Base-by-base conservation (phyloP, 2,113 vertebrate species). In the Gymnarchus niloticus region DNA sequence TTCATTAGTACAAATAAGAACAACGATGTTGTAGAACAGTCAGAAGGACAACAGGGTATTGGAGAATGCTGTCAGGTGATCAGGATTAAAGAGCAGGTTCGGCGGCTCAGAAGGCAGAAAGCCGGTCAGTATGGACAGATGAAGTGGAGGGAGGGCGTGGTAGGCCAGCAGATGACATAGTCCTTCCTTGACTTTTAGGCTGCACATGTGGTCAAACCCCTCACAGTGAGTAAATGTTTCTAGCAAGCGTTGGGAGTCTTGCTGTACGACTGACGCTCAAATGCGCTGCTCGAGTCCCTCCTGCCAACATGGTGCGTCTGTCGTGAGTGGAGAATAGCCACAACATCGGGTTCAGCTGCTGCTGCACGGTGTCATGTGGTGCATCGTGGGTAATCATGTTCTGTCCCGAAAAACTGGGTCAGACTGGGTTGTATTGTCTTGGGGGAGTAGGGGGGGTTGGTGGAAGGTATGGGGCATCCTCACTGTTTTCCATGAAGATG, bases 391-490 rank as follows among this genome's bases (percentile, higher is more conserved):
- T 69, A 44, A 83, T 54, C 59, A 52, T 46, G 51, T 4, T 21
- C 14, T 48, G 21, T 1, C 6, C 8, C 25, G 21, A n/a, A 28
- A 65, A 86, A 83, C 81, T 73, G 85, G 85, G 85, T 86, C 57
- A 82, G 56, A 12, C 37, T 83, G n/a, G 28, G 85, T 56, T 33
- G 41, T 21, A 44, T 7, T 25, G 41, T 25, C 44, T 23, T n/a
- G 28, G 59, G 44, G 49, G 51, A 56, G 54, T 17, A 1, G 37
- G 41, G 41, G 56, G n/a, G 56, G 77, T 44, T n/a, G 14, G 23
- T 3, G 57, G 41, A 14, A 65, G 69, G 7, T 14, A 12, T 9
- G 28, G 76, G 10, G 54, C 23, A 8, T 69, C 17, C 6, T 28
- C 28, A 56, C 14, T 28, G 7, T 41, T 3, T 7, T 23, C 33